These are phyloP conservation scores for Drosophila koepferae DNA, from an alignment of 2,888 invertebrate species.

Conservation along the genomic window DNA sequence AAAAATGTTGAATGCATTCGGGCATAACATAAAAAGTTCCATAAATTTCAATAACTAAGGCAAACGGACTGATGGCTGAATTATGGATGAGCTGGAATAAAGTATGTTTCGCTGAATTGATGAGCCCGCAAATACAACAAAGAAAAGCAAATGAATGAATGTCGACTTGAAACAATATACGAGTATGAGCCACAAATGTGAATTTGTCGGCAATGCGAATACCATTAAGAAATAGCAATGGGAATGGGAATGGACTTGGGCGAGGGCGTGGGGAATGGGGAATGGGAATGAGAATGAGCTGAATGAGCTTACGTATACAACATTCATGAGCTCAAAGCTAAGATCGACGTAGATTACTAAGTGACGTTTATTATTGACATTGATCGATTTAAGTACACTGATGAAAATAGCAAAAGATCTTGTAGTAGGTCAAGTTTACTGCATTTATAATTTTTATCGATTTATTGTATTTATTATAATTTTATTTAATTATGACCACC, in stretches of 20 bases:
- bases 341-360: background rate
- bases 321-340: constrained; percentile 1
- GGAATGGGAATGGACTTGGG: background rate
- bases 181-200: constrained; percentile 8
- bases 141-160: constrained; percentile 16
- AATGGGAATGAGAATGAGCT: background rate
- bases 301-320: background rate
- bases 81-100: constrained; percentile 31
- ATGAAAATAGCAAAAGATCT: background rate
- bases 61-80: constrained; percentile 26
- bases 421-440: too few species aligned
- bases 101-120: constrained; percentile 18
- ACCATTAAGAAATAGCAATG: constrained; percentile 8
- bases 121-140: constrained; percentile 22
- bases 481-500: too few species aligned
- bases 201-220: constrained; percentile 10
- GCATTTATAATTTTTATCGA: too few species aligned
- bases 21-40: constrained; percentile 19
- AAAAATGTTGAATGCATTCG: constrained; percentile 11
- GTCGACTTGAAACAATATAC: constrained; percentile 26
- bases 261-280: background rate
- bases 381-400: background rate
- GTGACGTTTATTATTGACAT: background rate
- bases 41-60: constrained; percentile 30
- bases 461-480: too few species aligned